Evolutionary conservation across 2,113 vertebrate species (phyloP).

Genomic region (Albula goreensis): DNA sequence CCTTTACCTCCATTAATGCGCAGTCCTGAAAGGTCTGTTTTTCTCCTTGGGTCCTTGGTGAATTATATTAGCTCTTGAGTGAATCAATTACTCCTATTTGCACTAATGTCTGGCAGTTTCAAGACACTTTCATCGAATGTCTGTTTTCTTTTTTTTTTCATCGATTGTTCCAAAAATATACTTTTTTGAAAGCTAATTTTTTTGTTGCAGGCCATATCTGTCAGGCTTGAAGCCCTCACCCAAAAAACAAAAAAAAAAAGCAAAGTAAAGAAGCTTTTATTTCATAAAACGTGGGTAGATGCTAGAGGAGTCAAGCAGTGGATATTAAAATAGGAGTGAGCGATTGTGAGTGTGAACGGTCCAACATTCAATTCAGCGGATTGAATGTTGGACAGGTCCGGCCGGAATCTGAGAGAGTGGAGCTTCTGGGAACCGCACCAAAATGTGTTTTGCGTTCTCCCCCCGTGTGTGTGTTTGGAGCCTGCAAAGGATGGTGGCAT

Average conservation of each 20-base stretch:
- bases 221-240: no score
- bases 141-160: background rate
- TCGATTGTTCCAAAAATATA: background rate
- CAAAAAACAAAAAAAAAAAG: background rate
- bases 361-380: no score
- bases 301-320: background rate
- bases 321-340: background rate
- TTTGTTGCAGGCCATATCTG: background rate
- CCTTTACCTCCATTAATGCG: background rate
- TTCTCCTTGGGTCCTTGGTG: background rate
- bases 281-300: background rate
- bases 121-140: background rate
- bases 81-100: background rate
- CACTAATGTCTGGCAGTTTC: background rate
- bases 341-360: background rate
- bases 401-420: background rate
- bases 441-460: background rate
- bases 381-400: background rate
- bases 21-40: background rate
- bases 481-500: background rate
- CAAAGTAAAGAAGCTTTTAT: background rate
- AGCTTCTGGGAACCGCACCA: background rate
- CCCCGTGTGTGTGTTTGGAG: background rate
- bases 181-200: background rate
- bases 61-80: slow-evolving; percentile 3